These are phyloP conservation scores for Micromys minutus DNA, from an alignment of 2,113 vertebrate species.

Conservation along the genomic window DNA sequence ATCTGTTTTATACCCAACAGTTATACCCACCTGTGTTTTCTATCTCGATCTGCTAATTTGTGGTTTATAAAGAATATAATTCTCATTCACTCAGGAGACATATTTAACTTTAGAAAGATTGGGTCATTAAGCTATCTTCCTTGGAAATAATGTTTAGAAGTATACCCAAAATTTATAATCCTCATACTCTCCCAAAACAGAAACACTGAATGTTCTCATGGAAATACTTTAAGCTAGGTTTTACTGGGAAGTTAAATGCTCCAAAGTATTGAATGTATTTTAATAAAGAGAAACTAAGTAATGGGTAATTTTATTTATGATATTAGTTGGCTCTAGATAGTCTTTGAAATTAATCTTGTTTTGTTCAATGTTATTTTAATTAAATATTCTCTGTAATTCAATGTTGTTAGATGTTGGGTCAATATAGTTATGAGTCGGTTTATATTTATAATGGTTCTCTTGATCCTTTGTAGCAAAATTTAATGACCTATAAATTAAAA, in stretches of 20 bases:
- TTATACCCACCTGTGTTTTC: conserved; percentile 32
- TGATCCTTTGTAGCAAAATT: conserved; percentile 67
- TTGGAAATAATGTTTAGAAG: conserved; percentile 37
- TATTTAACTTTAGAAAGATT: background rate
- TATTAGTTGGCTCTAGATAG: conserved; percentile 27
- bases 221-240: conserved; percentile 39
- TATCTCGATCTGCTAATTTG: background rate
- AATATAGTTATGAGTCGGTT: conserved; percentile 72
- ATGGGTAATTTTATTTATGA: conserved; percentile 64
- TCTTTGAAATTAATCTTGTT: conserved; percentile 65
- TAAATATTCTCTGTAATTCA: conserved; percentile 72
- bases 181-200: background rate
- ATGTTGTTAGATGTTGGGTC: conserved; percentile 30
- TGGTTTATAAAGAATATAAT: conserved; percentile 25
- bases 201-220: background rate
- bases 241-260: conserved; percentile 59
- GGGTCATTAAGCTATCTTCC: background rate
- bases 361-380: conserved; percentile 69
- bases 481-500: conserved; percentile 63
- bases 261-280: conserved; percentile 58
- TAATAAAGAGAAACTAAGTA: conserved; percentile 49
- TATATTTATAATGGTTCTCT: conserved; percentile 59
- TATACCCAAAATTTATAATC: background rate
- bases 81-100: background rate
- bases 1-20: conserved; percentile 51